Conservation (phyloP, 2,888 invertebrate species). For the Chironomus tentans region DNA sequence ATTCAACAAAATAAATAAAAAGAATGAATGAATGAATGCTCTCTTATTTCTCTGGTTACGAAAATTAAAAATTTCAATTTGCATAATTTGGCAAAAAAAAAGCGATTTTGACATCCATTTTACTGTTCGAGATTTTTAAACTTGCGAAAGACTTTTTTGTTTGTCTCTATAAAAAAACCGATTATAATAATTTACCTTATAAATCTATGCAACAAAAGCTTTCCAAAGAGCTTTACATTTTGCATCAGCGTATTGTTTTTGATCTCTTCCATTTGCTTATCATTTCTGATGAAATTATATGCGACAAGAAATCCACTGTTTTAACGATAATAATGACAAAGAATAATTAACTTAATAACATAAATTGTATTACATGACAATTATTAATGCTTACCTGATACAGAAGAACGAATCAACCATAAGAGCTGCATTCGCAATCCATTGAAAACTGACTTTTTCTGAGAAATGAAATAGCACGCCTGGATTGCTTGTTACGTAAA, state of each 20-base stretch:
- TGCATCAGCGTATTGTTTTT: conserved; percentile 32
- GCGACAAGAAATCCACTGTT: conserved; percentile 40
- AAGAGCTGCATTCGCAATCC: conserved; percentile 40
- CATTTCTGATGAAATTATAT: conserved; percentile 38
- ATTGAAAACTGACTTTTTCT: conserved; percentile 39
- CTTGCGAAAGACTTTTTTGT: neutral
- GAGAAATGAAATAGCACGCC: conserved; percentile 38
- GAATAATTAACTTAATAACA: neutral
- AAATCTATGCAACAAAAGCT: conserved; percentile 38
- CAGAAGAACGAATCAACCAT: conserved; percentile 42
- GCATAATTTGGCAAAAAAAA: neutral
- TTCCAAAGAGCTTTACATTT: conserved; percentile 36
- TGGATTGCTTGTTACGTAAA: conserved; percentile 40
- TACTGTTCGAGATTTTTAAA: neutral
- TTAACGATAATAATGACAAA: conserved; percentile 8
- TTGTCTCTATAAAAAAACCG: neutral
- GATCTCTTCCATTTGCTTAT: conserved; percentile 34
- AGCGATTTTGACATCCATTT: neutral
- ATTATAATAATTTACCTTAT: conserved; percentile 32
- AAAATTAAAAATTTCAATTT: neutral
- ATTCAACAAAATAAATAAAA: too few relatives aligned
- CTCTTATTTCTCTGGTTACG: too few relatives aligned
- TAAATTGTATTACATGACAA: neutral
- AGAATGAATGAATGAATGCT: too few relatives aligned
- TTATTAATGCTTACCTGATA: conserved; percentile 36